Evolutionary conservation across 1,140 invertebrate species (phyloP).

Genomic region (Hycleus phaleratus): DNA sequence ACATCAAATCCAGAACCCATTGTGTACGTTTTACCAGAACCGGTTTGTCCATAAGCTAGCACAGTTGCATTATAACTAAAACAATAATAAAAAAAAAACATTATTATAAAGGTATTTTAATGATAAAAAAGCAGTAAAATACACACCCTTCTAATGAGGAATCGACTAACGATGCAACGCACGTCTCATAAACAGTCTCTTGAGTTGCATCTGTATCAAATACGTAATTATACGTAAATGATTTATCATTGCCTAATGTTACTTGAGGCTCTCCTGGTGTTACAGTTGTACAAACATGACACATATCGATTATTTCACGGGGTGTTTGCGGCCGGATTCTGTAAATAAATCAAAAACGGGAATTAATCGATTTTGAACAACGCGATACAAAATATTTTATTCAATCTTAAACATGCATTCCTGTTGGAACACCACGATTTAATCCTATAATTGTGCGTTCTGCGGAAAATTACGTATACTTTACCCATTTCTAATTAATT

Average conservation of each 20-base stretch:
- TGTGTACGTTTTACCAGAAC: slow-evolving; percentile 95
- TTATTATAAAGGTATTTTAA: background rate
- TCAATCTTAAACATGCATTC: too few species aligned
- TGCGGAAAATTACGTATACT: too few species aligned
- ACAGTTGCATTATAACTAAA: slow-evolving; percentile 84
- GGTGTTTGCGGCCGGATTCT: slow-evolving; percentile 93
- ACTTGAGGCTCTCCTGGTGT: slow-evolving; percentile 84
- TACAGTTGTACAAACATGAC: slow-evolving; percentile 84
- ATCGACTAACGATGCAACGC: slow-evolving; percentile 78
- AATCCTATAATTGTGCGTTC: too few species aligned
- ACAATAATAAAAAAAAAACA: background rate
- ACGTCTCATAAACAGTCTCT: slow-evolving; percentile 73
- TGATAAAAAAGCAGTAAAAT: background rate
- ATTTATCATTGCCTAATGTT: slow-evolving; percentile 85
- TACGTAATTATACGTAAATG: slow-evolving; percentile 96
- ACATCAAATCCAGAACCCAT: slow-evolving; percentile 98
- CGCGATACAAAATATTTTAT: slow-evolving; percentile 1
- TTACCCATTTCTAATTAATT: too few species aligned
- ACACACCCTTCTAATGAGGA: slow-evolving; percentile 70
- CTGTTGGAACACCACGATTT: too few species aligned
- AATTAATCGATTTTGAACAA: too few species aligned
- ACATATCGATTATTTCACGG: slow-evolving; percentile 90
- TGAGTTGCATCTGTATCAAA: slow-evolving; percentile 71
- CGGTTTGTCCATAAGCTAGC: slow-evolving; percentile 94
- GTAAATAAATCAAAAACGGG: slow-evolving; percentile 26